Evolutionary conservation across 2,113 vertebrate species (phyloP), one percentile per base, ranked within the genome.

Genomic region (Mohoua ochrocephala): DNA sequence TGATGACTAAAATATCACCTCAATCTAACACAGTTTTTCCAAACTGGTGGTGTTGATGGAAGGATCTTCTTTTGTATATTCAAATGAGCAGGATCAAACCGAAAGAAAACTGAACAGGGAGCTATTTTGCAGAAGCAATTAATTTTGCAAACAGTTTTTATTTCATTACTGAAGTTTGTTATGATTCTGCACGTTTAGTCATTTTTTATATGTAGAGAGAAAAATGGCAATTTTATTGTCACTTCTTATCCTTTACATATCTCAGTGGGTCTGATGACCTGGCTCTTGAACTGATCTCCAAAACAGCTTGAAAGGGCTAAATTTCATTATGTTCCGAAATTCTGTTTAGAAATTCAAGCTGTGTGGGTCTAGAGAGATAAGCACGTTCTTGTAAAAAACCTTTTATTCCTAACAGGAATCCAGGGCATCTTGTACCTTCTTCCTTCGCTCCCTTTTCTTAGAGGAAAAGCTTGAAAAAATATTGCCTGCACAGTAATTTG

Each of bases 351-450:
- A 65, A 65, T 91, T 39, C n/a, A 60, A 12, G 73, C 52, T 69
- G 30, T 67, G 75, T 96, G 69, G 44, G 45, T 59, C 31, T 84
- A 45, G 59, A 91, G 74, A 28, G 65, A 30, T 67, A 76, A 84
- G 33, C 9, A 21, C 35, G 33, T 79, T 94, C 57, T 77, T 90
- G 39, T 19, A 76, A 79, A 79, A 79, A 84, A 77, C 41, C 41
- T 53, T 96, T 23, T 75, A 39, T 92, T 82, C 87, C n/a, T 86
- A 93, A 91, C 45, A 95, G 95, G 86, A 97, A 96, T 84, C 65
- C 42, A 83, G 42, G 53, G 75, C 35, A 82, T 70, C 71, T 70
- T 64, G 23, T 61, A 6, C 33, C 11, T 52, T 61, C 15, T 70
- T 74, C 15, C 19, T 84, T 89, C 30, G 30, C n/a, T n/a, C 39